phyloP scores from a whole-genome alignment of 2,888 invertebrate species.

The Teinopalpus imperialis region DNA sequence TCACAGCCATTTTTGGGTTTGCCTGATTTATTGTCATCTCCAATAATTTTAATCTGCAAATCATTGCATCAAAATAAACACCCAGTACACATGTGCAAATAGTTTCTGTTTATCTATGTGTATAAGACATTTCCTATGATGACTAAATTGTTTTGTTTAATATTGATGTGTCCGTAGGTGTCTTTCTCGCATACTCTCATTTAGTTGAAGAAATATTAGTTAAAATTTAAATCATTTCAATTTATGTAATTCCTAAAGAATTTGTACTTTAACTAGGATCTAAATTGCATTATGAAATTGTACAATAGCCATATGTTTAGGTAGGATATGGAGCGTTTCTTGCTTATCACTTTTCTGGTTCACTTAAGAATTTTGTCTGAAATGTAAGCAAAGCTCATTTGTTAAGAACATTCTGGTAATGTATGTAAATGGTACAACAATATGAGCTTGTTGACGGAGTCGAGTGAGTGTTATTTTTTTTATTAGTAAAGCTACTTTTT shows the following conservation, averaged over 20 bases:
- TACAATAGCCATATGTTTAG: slow-evolving; percentile 78
- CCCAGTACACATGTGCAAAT: slow-evolving; percentile 66
- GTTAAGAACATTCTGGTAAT: slow-evolving; percentile 78
- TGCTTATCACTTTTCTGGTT: slow-evolving; percentile 68
- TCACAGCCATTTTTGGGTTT: slow-evolving; percentile 62
- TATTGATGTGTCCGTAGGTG: slow-evolving; percentile 76
- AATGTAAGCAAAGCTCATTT: slow-evolving; percentile 75
- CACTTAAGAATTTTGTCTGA: slow-evolving; percentile 66
- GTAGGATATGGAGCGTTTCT: slow-evolving; percentile 76
- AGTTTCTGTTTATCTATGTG: slow-evolving; percentile 68
- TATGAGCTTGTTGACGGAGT: slow-evolving; percentile 76
- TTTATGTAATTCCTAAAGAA: slow-evolving; percentile 76
- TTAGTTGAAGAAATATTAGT: slow-evolving; percentile 76
- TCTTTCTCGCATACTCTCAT: slow-evolving; percentile 60
- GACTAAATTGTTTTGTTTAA: slow-evolving; percentile 67
- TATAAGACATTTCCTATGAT: slow-evolving; percentile 73
- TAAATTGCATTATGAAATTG: slow-evolving; percentile 78
- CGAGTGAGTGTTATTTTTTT: slow-evolving; percentile 76
- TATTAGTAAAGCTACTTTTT: slow-evolving; percentile 66
- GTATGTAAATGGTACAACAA: slow-evolving; percentile 74
- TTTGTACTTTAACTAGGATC: slow-evolving; percentile 81
- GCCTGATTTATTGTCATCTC: slow-evolving; percentile 60
- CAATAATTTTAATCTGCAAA: slow-evolving; percentile 58
- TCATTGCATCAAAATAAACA: slow-evolving; percentile 69
- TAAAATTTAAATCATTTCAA: slow-evolving; percentile 76